Conservation (phyloP, 2,888 invertebrate genomes). For the Gymnosoma rotundatum region DNA sequence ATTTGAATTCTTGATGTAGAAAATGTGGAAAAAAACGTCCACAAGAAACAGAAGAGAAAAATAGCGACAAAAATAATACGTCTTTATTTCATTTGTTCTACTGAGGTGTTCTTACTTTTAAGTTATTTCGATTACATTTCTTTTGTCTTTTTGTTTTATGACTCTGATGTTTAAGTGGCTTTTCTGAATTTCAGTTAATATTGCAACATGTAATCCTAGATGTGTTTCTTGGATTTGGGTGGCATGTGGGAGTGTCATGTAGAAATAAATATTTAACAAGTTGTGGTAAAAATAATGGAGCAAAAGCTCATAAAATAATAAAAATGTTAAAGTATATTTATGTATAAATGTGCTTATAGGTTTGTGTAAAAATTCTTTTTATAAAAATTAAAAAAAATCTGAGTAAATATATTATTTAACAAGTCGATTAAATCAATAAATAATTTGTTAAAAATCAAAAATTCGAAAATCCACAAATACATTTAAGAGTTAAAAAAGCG, state of each 20-base stretch:
- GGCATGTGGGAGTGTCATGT: constrained; percentile 13
- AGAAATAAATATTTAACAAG: constrained; percentile 63
- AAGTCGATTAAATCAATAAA: too few relatives aligned
- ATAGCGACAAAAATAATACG: constrained; percentile 39
- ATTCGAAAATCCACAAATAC: too few relatives aligned
- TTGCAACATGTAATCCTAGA: too few relatives aligned
- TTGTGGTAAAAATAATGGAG: constrained; percentile 11
- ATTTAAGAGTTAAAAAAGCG: too few relatives aligned
- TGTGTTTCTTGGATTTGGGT: too few relatives aligned
- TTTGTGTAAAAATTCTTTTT: too few relatives aligned
- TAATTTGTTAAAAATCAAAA: too few relatives aligned
- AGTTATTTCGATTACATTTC: constrained; percentile 58
- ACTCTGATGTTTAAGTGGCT: constrained; percentile 30
- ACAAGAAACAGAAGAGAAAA: constrained; percentile 10
- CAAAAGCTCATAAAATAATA: too few relatives aligned
- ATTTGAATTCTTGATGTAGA: constrained; percentile 13
- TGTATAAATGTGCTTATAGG: too few relatives aligned
- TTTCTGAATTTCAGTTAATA: background rate
- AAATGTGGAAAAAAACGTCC: background rate
- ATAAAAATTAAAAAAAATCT: too few relatives aligned
- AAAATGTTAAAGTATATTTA: too few relatives aligned
- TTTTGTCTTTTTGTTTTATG: constrained; percentile 64
- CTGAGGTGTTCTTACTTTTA: constrained; percentile 35
- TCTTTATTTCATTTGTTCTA: constrained; percentile 19
- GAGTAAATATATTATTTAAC: too few relatives aligned